Evolutionary conservation across 2,113 vertebrate species (phyloP), one percentile per base, ranked within the genome.

Genomic region (Tylochromis polylepis): DNA sequence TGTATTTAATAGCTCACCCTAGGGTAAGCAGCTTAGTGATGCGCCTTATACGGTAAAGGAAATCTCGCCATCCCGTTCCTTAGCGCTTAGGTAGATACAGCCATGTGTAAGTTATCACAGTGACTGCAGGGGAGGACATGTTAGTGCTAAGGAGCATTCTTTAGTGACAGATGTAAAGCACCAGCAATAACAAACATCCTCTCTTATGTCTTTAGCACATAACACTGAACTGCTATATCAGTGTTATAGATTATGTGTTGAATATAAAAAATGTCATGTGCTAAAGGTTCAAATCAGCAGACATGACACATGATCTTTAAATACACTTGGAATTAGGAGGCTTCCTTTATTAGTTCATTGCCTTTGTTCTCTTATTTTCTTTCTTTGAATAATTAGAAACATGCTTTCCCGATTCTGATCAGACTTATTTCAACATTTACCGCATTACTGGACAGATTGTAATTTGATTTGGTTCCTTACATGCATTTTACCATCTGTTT

Each of bases 121-220:
- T 85, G 65, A 87, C 67, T 80, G 90, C 59, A 91, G 80, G 86
- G 95, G 95, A 95, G 94, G 92, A 95, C 90, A 82, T 95, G 92
- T 95, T 95, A 86, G 92, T 94, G 88, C 95, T 92, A 36, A 89
- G n/a, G 70, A 94, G 89, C 91, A 95, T 95, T 96, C 94, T 90
- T 95, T 3, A 88, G 86, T 95, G 95, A 93, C 86, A 49, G 89
- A 93, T 92, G 77, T 57, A 51, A 38, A 88, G 65, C 84, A 79
- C 89, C 84, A 91, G 79, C 79, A 80, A 67, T 82, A 79, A 60
- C 79, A 87, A 87, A 92, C 83, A 81, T 81, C 53, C 70, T 86
- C 53, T 22, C 43, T 59, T 62, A 36, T 77, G 11, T 80, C 16
- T 79, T 70, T 58, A 6, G 20, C 67, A 31, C 15, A 36, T 12